phyloP scores from a whole-genome alignment of 2,888 invertebrate genomes.

The Sinodicranocentrus sp. region DNA sequence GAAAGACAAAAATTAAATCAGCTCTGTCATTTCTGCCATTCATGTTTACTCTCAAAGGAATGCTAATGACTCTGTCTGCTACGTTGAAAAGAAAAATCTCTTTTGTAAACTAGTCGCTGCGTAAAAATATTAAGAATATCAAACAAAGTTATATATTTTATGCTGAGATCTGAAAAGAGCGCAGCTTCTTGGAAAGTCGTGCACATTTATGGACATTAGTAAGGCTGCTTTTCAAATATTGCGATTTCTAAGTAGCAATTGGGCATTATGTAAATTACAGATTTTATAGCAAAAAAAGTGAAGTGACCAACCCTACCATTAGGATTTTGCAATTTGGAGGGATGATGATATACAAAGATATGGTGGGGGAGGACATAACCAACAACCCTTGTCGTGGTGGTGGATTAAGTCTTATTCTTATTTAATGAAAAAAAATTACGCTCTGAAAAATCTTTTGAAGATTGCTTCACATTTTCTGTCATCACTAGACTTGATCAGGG shows the following conservation, averaged over 20 bases:
- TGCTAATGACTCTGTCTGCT: conserved; percentile 61
- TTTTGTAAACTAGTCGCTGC: conserved; percentile 27
- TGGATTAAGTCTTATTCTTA: too few relatives aligned
- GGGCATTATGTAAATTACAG: conserved; percentile 51
- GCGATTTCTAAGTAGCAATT: neutral
- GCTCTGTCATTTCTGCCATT: conserved; percentile 43
- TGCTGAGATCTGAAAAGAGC: conserved; percentile 21
- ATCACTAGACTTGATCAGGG: neutral
- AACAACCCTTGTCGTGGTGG: neutral
- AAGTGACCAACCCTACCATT: conserved; percentile 66
- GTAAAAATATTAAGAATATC: too few relatives aligned
- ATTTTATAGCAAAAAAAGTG: conserved; percentile 55
- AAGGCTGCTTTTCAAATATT: neutral
- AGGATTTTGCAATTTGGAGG: conserved; percentile 55
- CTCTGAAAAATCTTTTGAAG: neutral
- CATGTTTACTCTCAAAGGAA: conserved; percentile 34
- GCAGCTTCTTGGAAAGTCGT: too few relatives aligned
- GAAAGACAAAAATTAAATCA: conserved; percentile 58
- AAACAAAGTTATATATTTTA: conserved; percentile 31
- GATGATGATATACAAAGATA: conserved; percentile 61
- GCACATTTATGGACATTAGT: conserved; percentile 23
- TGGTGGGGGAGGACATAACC: conserved; percentile 60
- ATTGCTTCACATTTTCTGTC: conserved; percentile 30
- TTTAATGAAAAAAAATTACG: neutral
- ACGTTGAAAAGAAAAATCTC: conserved; percentile 20